Evolutionary conservation across 2,888 invertebrate genomes (phyloP), one percentile per base, ranked within the genome.

Genomic region (Leptopilina drosophilae): DNA sequence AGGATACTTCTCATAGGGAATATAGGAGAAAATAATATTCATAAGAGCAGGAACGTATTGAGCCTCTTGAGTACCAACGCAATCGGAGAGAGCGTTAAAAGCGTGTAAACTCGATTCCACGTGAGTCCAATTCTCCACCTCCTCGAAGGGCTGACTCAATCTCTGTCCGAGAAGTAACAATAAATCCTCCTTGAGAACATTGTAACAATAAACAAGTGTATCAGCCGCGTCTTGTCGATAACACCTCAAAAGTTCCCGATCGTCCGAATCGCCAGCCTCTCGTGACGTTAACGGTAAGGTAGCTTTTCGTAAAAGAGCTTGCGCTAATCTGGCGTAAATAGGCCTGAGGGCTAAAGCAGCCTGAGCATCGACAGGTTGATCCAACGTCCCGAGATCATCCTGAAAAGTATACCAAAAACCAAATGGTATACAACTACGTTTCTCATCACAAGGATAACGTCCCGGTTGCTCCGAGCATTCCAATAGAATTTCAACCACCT

Each of bases 381-480:
- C 91, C 1, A 91, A 66, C 1, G 87, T 89, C 0, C 73, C 33
- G 1, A 89, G 81, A 81, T 89, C 91, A 88, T 96, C 97, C 94
- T 98, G 98, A 77, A 98, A 92, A 78, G 96, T 95, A 90, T 97
- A 98, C 98, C 98, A 98, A 91, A 98, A 97, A 4, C 96, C 96
- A 92, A 98, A 96, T 0, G 97, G 95, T 83, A 97, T 94, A 81
- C 95, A 96, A 89, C 98, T 98, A 82, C 96, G 95, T 0, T 95
- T 95, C 92, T 98, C 98, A 88, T 98, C 97, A 5, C 96, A 93
- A 0, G 98, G 98, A 92, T 97, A 98, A 84, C 96, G 94, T 0
- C 98, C 98, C 9, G 95, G 95, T 82, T 95, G 94, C 82, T 95
- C 95, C 65, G 97, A 96, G 88, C 97, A 97, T 78, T 95, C 94